phyloP scores from a whole-genome alignment of 2,113 vertebrate species.

The Lasiurus cinereus region DNA sequence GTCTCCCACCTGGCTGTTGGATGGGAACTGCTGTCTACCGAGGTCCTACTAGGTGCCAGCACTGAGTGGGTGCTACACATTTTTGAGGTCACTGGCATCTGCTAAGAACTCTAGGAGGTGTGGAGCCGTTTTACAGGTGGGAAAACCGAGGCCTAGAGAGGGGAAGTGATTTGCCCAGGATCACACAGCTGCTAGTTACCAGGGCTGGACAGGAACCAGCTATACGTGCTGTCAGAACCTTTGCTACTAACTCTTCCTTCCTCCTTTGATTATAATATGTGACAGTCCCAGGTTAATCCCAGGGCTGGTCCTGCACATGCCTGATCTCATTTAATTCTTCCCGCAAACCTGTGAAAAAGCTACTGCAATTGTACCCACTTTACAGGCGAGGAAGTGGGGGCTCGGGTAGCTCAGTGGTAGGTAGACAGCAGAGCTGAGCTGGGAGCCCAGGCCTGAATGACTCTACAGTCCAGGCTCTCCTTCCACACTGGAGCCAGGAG shows the following conservation, averaged over 20 bases:
- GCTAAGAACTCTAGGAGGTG: not conserved
- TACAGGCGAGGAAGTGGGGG: not conserved
- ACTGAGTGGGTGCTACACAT: not conserved
- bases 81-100: not conserved
- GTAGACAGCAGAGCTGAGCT: not conserved
- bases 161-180: not conserved
- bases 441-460: not conserved
- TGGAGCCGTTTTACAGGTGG: not conserved
- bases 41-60: not conserved
- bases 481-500: not conserved
- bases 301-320: not conserved
- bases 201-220: not conserved
- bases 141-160: not conserved
- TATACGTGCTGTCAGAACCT: not conserved
- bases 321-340: not conserved
- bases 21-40: not conserved
- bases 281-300: not conserved
- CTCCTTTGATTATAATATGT: not conserved
- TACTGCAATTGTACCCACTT: not conserved
- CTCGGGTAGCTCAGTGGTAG: not conserved
- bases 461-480: not conserved
- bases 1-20: not conserved
- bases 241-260: not conserved
- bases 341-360: not conserved
- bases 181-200: not conserved